Conservation (phyloP, 1,140 invertebrate genomes). For the Rhyzopertha dominica region DNA sequence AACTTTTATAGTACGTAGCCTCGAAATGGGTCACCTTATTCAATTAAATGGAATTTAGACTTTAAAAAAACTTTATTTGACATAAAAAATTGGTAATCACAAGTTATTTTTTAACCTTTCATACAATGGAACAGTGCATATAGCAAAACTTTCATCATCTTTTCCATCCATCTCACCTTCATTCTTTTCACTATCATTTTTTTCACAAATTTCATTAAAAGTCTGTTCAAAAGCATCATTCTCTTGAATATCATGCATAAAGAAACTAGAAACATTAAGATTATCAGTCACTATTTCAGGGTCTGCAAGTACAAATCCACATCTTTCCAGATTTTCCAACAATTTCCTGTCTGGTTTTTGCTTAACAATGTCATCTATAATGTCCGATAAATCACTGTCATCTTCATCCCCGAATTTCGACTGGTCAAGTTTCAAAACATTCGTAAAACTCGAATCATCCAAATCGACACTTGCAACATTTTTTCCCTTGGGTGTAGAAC, state of each 20-base stretch:
- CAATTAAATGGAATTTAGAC: no score
- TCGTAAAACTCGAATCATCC: neutral
- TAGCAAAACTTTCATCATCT: no score
- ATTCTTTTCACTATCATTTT: neutral
- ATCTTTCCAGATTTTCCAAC: slow-evolving; percentile 13
- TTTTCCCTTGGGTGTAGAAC: slow-evolving; percentile 25
- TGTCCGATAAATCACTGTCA: slow-evolving; percentile 53
- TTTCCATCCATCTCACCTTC: slow-evolving; percentile 6
- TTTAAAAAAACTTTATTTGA: no score
- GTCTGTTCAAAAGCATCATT: slow-evolving; percentile 37
- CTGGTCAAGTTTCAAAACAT: slow-evolving; percentile 33
- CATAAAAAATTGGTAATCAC: no score
- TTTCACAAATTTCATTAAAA: slow-evolving; percentile 40
- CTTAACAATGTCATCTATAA: slow-evolving; percentile 54
- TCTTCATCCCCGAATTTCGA: slow-evolving; percentile 45
- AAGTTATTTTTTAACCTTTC: no score
- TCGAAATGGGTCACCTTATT: no score
- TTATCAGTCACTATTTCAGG: neutral
- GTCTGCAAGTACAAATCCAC: slow-evolving; percentile 13
- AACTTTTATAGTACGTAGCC: no score
- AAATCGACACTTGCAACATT: slow-evolving; percentile 26
- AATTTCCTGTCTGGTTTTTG: slow-evolving; percentile 32
- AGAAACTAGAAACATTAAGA: slow-evolving; percentile 26
- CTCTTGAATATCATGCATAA: slow-evolving; percentile 22
- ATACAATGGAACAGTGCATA: no score